Percentiles rank a stretch among this genome's conserved stretches.
Evolutionary conservation across 2,113 vertebrate genomes (phyloP).

Genomic region (Osmerus eperlanus): DNA sequence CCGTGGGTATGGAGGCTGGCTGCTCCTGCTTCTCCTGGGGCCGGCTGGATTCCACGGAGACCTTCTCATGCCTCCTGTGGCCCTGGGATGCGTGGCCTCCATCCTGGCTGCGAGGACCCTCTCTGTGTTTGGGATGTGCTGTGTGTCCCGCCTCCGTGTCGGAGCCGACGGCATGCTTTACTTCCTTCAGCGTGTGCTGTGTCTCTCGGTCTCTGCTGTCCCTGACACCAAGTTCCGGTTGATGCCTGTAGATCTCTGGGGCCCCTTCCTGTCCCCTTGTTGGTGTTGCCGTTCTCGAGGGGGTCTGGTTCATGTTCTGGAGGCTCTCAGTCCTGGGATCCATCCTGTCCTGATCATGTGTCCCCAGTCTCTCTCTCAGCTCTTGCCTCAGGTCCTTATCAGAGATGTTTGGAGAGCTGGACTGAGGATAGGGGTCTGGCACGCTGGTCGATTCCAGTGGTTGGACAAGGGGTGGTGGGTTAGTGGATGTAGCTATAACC

Average conservation of each 20-base stretch:
- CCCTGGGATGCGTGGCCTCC: background rate
- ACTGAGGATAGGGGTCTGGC: slow-evolving; percentile 34
- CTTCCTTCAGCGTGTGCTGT: slow-evolving; percentile 28
- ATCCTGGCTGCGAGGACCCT: slow-evolving; percentile 9
- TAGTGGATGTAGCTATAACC: slow-evolving; percentile 35
- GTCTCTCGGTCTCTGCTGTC: slow-evolving; percentile 21
- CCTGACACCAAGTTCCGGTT: slow-evolving; percentile 26
- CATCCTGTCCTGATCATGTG: slow-evolving; percentile 30
- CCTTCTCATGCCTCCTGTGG: slow-evolving; percentile 24
- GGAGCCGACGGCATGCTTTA: background rate
- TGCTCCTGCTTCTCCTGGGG: slow-evolving; percentile 20
- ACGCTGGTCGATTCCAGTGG: slow-evolving; percentile 43
- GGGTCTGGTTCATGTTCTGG: slow-evolving; percentile 28
- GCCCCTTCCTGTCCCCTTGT: background rate
- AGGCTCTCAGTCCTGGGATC: slow-evolving; percentile 28
- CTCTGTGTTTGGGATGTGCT: slow-evolving; percentile 31
- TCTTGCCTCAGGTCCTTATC: slow-evolving; percentile 45
- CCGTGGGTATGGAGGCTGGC: slow-evolving; percentile 23
- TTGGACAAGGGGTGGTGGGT: slow-evolving; percentile 32
- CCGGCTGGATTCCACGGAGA: slow-evolving; percentile 4
- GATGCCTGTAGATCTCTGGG: slow-evolving; percentile 31
- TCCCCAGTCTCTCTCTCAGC: slow-evolving; percentile 35
- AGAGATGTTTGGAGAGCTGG: slow-evolving; percentile 37
- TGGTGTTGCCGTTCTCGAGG: background rate
- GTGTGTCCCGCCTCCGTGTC: slow-evolving; percentile 20